Evolutionary conservation across 2,888 invertebrate species (phyloP), one percentile per base, ranked within the genome.

Genomic region (Coelinius sp.): DNA sequence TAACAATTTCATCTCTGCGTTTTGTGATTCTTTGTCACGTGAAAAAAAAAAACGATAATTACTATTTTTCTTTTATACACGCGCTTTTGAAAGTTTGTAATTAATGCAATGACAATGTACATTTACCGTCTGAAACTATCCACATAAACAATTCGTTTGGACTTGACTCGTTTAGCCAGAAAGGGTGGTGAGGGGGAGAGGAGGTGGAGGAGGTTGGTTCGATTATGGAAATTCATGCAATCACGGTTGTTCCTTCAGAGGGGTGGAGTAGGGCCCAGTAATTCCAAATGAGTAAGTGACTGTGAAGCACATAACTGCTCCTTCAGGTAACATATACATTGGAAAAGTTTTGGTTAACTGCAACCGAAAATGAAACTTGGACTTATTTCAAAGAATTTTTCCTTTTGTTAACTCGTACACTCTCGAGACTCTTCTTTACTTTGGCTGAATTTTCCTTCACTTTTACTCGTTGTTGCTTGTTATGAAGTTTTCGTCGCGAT

Each of bases 21-120:
- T 56, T 27, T 0, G 1, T 8, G 35, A 56, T 14, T 31, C 27
- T 56, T 27, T 17, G 31, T n/a, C n/a, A 25, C 24, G 25, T 20
- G 14, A 59, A 2, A 59, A 17, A 27, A 25, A 24, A 17, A 27
- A 25, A 24, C 44, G 25, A 46, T 24, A 65, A 65, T 65, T 24
- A 46, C 46, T 6, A 46, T 65, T 65, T 41, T 41, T 22, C 22
- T 65, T 65, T 65, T 14, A 20, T 20, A 4, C 46, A 1, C 20
- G 10, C 3, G 8, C n/a, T n/a, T 49, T 20, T 22, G 24, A 81
- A 82, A 82, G 78, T 82, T 83, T 78, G 77, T 80, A 81, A 80
- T 82, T 82, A 80, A 81, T 79, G 78, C 76, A 67, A 75, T 82
- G 77, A 79, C 78, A 77, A 10, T 38, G 53, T 67, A 31, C 24